Conservation (phyloP, 2,888 invertebrate species). For the Cerceris rybyensis region DNA sequence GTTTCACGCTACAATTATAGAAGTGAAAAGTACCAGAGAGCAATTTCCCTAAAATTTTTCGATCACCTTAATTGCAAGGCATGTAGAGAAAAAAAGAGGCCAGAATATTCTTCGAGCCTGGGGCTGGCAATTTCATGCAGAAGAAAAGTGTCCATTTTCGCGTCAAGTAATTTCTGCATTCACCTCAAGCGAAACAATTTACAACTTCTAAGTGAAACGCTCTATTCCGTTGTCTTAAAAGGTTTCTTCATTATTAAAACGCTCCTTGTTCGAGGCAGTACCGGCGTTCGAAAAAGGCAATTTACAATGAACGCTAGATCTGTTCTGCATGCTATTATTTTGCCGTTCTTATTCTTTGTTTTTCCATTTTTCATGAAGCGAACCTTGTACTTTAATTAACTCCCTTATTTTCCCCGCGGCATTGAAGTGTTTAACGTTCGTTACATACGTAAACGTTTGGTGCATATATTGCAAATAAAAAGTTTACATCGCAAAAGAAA, state of each 20-base stretch:
- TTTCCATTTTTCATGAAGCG: conserved; percentile 16
- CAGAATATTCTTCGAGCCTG: not conserved
- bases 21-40: too few species aligned
- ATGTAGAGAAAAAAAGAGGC: not conserved
- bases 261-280: conserved; percentile 29
- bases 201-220: conserved; percentile 1
- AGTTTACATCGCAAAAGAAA: not conserved
- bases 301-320: not conserved
- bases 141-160: conserved; percentile 8
- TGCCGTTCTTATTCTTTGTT: not conserved
- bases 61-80: not conserved
- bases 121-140: not conserved
- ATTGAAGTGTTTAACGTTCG: not conserved
- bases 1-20: too few species aligned
- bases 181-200: conserved; percentile 9
- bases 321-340: too few species aligned
- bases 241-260: conserved; percentile 16
- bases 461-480: too few species aligned
- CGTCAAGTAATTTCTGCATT: conserved; percentile 24
- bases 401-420: not conserved
- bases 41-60: too few species aligned
- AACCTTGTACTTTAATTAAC: conserved; percentile 26
- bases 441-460: too few species aligned
- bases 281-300: conserved; percentile 9
- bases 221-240: not conserved